Evolutionary conservation across 2,888 invertebrate genomes (phyloP), one percentile per base, ranked within the genome.

Genomic region (Drosophila maculinotata): DNA sequence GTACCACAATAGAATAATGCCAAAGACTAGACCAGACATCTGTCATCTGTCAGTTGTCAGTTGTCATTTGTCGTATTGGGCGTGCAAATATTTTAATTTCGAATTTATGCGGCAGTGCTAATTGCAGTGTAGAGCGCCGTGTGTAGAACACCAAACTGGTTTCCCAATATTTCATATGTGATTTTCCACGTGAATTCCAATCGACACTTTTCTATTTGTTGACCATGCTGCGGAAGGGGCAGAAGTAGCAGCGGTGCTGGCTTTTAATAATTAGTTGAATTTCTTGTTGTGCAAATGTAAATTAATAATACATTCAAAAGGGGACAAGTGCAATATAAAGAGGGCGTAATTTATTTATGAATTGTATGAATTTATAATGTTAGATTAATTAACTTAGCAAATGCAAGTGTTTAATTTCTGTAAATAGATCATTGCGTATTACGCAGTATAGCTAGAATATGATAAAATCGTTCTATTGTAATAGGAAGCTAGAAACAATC

Each of bases 11-110:
- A 44, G 38, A 41, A 62, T 51, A 57, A 51, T 48, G 33, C 48
- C 54, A n/a, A n/a, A n/a, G n/a, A 15, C 33, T n/a, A n/a, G 31
- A 35, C 30, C 39, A 26, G 36, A 38, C 56, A 56, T 42, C 52
- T 56, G 75, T 58, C 84, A 58, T 26, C 49, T 36, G 60, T 48
- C 42, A n/a, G n/a, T n/a, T n/a, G n/a, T n/a, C n/a, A n/a, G n/a
- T n/a, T n/a, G n/a, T n/a, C 84, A 58, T 26, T 52, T 36, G 60
- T 48, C 42, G 39, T 42, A 65, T 30, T 65, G 49, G 64, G 44
- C 49, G 47, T 42, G 74, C 81, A 87, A 87, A 87, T 81, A 77
- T 81, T 84, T 69, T 69, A 66, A 80, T 65, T 69, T 84, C 10
- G 28, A 49, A 84, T 81, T 84, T 33, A 52, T 51, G 56, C 17